Conservation (phyloP, 2,888 invertebrate genomes). For the Helicoverpa assulta region DNA sequence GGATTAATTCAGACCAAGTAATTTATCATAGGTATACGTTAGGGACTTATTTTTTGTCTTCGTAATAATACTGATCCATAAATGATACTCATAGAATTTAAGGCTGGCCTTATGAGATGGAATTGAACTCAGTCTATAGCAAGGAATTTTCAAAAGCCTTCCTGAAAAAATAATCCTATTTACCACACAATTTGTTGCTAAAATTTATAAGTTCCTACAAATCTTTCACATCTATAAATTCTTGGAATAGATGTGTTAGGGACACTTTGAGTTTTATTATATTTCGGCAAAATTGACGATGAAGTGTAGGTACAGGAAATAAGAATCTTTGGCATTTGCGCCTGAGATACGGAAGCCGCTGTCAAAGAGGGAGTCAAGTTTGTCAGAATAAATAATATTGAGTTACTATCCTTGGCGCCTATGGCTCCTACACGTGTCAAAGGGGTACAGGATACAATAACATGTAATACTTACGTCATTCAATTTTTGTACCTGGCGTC, state of each 20-base stretch:
- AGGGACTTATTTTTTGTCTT: background rate
- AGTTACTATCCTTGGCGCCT: background rate
- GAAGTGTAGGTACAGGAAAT: constrained; percentile 10
- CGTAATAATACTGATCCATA: background rate
- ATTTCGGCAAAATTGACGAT: constrained; percentile 1
- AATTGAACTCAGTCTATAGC: too few species aligned
- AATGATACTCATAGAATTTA: background rate
- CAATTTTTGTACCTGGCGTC: too few species aligned
- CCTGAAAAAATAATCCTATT: too few species aligned
- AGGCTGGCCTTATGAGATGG: too few species aligned
- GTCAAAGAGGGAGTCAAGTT: background rate
- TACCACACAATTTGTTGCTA: too few species aligned
- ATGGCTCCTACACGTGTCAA: background rate
- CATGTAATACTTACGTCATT: background rate
- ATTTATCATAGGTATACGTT: background rate
- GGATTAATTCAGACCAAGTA: background rate
- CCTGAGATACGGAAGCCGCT: constrained; percentile 3
- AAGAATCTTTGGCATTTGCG: constrained; percentile 12
- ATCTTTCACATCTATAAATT: background rate
- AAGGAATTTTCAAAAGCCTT: too few species aligned
- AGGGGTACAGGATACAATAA: background rate
- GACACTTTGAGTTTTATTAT: background rate
- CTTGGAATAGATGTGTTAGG: constrained; percentile 9
- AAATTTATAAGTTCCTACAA: background rate
- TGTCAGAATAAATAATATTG: background rate